Evolutionary conservation across 2,113 vertebrate genomes (phyloP).

Genomic region (Dasyprocta punctata): DNA sequence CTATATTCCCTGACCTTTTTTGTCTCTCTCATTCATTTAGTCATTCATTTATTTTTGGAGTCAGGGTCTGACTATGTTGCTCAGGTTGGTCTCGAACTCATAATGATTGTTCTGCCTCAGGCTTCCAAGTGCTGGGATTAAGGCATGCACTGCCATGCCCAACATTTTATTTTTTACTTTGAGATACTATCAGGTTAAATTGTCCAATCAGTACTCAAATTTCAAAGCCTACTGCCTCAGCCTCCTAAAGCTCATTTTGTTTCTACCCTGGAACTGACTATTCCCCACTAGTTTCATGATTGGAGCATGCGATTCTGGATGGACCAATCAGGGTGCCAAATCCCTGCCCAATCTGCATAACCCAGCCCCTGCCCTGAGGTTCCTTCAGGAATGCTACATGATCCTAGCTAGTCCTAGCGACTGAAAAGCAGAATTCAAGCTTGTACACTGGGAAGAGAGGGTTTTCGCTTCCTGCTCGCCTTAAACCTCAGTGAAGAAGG

Average conservation of each 20-base stretch:
- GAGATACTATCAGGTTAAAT: background rate
- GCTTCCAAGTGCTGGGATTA: background rate
- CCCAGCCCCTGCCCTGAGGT: background rate
- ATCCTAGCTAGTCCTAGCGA: background rate
- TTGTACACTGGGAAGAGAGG: background rate
- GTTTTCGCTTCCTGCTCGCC: background rate
- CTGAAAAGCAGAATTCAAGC: background rate
- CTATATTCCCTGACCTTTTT: background rate
- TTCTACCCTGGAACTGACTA: background rate
- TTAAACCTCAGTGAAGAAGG: background rate
- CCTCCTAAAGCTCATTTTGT: background rate
- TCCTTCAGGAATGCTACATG: fast-evolving
- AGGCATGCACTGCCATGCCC: background rate
- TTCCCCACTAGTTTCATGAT: background rate
- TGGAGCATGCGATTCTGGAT: background rate
- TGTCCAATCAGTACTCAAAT: background rate
- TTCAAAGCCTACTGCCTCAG: background rate
- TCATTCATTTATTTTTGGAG: background rate
- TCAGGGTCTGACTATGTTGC: background rate
- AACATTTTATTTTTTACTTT: background rate
- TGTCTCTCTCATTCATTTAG: background rate
- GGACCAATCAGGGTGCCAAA: background rate
- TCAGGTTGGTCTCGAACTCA: background rate
- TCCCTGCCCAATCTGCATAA: background rate
- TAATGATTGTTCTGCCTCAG: background rate